Evolutionary conservation across 2,888 invertebrate genomes (phyloP).

Genomic region (Thymelicus lineola): DNA sequence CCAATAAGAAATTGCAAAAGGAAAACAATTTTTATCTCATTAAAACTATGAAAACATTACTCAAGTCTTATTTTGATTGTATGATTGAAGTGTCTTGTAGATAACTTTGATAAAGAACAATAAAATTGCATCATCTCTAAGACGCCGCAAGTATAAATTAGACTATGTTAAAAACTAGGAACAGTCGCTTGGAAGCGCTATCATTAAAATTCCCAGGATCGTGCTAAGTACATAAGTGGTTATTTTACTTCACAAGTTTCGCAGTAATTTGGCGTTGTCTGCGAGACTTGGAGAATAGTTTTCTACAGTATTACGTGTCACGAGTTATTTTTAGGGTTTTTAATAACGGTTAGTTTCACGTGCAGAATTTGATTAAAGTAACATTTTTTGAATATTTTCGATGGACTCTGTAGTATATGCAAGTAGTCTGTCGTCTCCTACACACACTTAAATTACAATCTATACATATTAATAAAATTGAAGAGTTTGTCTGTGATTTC

Average conservation of each 20-base stretch:
- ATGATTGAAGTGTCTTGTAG: background rate
- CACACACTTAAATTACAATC: too few relatives aligned
- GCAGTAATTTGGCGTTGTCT: slow-evolving; percentile 24
- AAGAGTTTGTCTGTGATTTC: too few relatives aligned
- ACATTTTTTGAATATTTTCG: too few relatives aligned
- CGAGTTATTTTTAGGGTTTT: slow-evolving; percentile 3
- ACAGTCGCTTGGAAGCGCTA: slow-evolving; percentile 7
- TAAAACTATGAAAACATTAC: background rate
- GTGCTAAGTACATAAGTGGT: slow-evolving; percentile 31
- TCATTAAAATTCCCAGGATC: slow-evolving; percentile 26
- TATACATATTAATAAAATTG: too few relatives aligned
- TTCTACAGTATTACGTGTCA: slow-evolving; percentile 7
- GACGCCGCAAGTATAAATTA: slow-evolving; percentile 21
- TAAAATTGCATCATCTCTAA: slow-evolving; percentile 25
- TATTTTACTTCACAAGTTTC: slow-evolving; percentile 33
- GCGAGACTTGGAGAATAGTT: slow-evolving; percentile 14
- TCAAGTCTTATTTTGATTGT: background rate
- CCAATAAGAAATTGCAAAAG: background rate
- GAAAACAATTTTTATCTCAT: background rate
- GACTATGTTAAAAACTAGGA: slow-evolving; percentile 17
- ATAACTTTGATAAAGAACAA: slow-evolving; percentile 9
- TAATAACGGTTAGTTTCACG: too few relatives aligned
- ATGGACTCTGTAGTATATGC: too few relatives aligned
- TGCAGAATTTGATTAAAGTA: too few relatives aligned
- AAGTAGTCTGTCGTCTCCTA: too few relatives aligned